Conservation (phyloP, 2,888 invertebrate genomes). For the Nemapogon koenigi region DNA sequence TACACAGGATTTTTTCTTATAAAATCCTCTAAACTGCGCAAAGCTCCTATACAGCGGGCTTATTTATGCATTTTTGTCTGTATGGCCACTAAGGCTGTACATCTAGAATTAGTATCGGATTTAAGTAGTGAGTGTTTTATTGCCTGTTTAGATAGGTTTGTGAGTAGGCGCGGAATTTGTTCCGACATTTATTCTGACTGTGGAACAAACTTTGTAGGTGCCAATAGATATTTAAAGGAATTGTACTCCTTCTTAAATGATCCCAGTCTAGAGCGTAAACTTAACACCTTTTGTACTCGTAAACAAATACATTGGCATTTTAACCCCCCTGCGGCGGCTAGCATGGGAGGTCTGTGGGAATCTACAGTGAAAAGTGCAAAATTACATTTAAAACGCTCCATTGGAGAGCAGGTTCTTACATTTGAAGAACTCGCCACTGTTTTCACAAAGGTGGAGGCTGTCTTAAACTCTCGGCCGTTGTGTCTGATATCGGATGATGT, state of each 20-base stretch:
- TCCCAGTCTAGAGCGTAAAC: not conserved
- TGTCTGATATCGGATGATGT: too few species aligned
- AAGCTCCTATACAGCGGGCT: not conserved
- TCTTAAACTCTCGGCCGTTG: too few species aligned
- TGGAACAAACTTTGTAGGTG: too few species aligned
- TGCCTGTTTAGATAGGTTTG: not conserved
- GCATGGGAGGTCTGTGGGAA: not conserved
- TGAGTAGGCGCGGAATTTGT: not conserved
- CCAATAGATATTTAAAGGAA: not conserved
- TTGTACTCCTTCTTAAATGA: not conserved
- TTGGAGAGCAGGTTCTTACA: not conserved
- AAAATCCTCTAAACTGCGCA: not conserved
- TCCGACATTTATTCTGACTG: too few species aligned
- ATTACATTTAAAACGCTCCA: not conserved
- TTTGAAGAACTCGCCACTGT: constrained; percentile 1
- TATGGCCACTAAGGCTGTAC: not conserved
- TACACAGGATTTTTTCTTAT: not conserved
- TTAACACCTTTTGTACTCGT: not conserved
- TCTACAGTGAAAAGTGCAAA: not conserved
- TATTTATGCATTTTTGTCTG: not conserved
- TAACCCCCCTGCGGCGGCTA: not conserved
- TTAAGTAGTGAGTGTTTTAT: not conserved
- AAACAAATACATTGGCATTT: not conserved
- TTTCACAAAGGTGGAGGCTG: too few species aligned
- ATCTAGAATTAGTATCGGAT: constrained; percentile 1